A percentile compares a stretch with the other conserved stretches of the same genome.
These are phyloP conservation scores for Sinocyclocheilus anshuiensis DNA, from an alignment of 2,113 vertebrate species.

Conservation along the genomic window DNA sequence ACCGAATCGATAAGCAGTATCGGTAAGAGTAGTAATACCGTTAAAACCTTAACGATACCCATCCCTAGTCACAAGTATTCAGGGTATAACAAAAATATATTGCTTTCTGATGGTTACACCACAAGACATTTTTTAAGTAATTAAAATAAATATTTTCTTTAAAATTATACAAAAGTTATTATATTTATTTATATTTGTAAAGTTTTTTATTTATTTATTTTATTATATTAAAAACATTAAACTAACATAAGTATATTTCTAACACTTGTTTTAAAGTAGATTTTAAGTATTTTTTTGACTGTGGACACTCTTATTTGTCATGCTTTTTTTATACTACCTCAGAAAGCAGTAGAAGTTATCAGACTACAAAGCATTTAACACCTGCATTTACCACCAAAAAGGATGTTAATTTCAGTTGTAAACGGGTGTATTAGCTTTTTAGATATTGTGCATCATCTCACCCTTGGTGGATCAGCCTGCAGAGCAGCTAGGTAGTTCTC, in stretches of 20 bases:
- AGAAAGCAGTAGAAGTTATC: too few relatives aligned
- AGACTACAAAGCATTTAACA: background rate
- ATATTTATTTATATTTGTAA: too few relatives aligned
- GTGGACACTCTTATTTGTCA: background rate
- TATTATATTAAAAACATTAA: too few relatives aligned
- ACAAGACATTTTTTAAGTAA: background rate
- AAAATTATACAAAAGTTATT: too few relatives aligned
- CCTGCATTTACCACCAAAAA: background rate
- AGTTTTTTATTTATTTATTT: too few relatives aligned
- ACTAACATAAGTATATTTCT: background rate
- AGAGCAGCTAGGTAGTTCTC: constrained; percentile 95
- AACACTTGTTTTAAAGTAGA: too few relatives aligned
- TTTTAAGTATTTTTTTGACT: background rate
- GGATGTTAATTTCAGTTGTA: background rate
- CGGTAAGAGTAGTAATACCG: too few relatives aligned
- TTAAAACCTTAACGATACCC: too few relatives aligned
- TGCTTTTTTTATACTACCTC: too few relatives aligned
- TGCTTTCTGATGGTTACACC: background rate
- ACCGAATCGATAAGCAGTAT: too few relatives aligned
- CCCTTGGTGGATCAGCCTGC: constrained; percentile 81
- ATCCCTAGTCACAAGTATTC: background rate
- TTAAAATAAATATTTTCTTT: too few relatives aligned
- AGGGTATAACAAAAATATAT: background rate
- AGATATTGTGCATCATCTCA: constrained; percentile 22
- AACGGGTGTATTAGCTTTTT: background rate